A percentile compares a stretch with the other conserved stretches of the same genome.
Conservation (phyloP, 2,113 vertebrate genomes). For the Seriola quinqueradiata region DNA sequence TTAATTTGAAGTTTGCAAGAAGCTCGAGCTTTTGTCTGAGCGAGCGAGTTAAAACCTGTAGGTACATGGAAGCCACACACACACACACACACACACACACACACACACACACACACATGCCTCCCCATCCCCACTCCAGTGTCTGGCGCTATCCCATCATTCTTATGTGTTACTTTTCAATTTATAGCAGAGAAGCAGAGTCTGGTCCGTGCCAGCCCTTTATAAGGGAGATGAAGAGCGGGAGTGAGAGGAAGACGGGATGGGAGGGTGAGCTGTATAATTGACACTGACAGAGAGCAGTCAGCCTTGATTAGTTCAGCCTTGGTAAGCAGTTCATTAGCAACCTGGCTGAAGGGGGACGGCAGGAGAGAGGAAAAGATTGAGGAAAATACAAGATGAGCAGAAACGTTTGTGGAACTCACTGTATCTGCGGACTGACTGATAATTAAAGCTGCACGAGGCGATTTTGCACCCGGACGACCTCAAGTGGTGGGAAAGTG, state of each 20-base stretch:
- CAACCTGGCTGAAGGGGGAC: conserved; percentile 63
- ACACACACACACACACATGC: background rate
- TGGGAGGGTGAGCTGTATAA: conserved; percentile 76
- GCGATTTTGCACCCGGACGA: background rate
- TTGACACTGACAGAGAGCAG: conserved; percentile 87
- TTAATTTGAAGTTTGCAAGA: conserved; percentile 21
- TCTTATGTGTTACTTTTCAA: conserved; percentile 83
- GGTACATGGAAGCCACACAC: conserved; percentile 1
- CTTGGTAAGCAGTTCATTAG: conserved; percentile 86
- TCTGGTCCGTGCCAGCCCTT: conserved; percentile 65
- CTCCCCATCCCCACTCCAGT: background rate
- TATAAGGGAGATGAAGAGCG: conserved; percentile 65
- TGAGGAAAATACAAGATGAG: conserved; percentile 60
- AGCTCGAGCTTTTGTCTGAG: conserved; percentile 12
- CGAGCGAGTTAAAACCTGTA: conserved; percentile 16
- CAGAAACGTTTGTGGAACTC: conserved; percentile 38
- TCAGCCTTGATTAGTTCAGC: conserved; percentile 87
- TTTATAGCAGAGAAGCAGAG: conserved; percentile 77
- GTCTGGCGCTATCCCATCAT: conserved; percentile 53
- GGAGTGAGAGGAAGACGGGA: conserved; percentile 56
- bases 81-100: background rate
- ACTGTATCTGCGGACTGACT: conserved; percentile 13
- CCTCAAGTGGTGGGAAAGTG: background rate
- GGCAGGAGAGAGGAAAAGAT: conserved; percentile 50
- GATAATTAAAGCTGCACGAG: conserved; percentile 23